Percentiles rank a stretch among this genome's conserved stretches.
These are phyloP conservation scores for Eutolmus rufibarbis DNA, from an alignment of 2,888 invertebrate species.

Conservation along the genomic window DNA sequence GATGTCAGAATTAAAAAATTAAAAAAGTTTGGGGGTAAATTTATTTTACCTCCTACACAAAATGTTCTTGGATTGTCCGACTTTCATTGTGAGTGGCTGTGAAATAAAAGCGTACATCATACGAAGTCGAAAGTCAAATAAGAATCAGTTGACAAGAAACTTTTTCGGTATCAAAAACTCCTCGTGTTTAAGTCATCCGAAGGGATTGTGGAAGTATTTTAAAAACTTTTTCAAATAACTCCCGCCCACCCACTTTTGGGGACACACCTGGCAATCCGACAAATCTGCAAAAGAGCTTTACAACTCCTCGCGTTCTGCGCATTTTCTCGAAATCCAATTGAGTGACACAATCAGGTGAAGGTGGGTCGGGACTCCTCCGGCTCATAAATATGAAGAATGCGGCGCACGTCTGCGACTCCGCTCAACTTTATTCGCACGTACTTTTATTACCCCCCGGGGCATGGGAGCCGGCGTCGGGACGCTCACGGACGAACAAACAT, in stretches of 20 bases:
- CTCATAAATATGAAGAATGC: slow-evolving; percentile 18
- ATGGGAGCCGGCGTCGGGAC: not conserved
- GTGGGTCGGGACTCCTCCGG: not conserved
- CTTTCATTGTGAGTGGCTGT: too few relatives aligned
- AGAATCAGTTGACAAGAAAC: not conserved
- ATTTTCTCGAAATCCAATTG: not conserved
- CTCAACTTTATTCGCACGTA: slow-evolving; percentile 16
- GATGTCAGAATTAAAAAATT: too few relatives aligned
- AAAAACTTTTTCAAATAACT: not conserved
- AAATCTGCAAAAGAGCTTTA: not conserved
- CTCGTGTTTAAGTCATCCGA: not conserved
- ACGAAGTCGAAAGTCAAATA: not conserved
- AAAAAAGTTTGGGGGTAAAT: too few relatives aligned
- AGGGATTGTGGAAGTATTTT: not conserved
- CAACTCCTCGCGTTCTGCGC: not conserved
- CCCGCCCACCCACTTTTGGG: not conserved
- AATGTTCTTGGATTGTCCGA: too few relatives aligned
- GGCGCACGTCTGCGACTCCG: not conserved
- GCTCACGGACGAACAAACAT: slow-evolving; percentile 8
- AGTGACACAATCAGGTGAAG: not conserved
- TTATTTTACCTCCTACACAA: too few relatives aligned
- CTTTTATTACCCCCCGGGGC: slow-evolving; percentile 9
- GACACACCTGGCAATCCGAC: not conserved
- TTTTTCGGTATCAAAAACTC: not conserved
- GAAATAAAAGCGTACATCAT: too few relatives aligned